Percentiles rank a stretch among this genome's conserved stretches.
Evolutionary conservation across 2,797 vertebrate species (phyloP).

Genomic region (Danio tinwini): DNA sequence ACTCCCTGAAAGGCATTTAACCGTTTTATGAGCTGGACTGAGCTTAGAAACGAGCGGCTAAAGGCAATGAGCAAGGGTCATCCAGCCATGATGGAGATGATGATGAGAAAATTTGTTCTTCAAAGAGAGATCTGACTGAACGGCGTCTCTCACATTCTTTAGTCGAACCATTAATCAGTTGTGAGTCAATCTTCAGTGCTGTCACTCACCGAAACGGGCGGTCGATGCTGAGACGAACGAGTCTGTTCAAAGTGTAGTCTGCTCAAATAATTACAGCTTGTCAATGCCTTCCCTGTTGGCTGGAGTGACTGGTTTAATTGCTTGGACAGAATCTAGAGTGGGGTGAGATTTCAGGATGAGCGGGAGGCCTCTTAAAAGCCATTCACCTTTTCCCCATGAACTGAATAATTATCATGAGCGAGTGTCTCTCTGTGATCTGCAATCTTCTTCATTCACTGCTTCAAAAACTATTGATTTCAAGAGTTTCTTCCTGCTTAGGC

Average conservation of each 20-base stretch:
- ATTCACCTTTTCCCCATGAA: conserved; percentile 42
- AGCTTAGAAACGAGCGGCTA: conserved; percentile 15
- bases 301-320: conserved; percentile 72
- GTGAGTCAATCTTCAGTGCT: conserved; percentile 58
- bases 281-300: conserved; percentile 64
- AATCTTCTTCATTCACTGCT: conserved; percentile 8
- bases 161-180: conserved; percentile 60
- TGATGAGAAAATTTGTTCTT: conserved; percentile 48
- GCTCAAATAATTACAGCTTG: conserved; percentile 75
- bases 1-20: conserved; percentile 32
- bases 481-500: background rate
- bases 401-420: conserved; percentile 18
- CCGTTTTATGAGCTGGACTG: conserved; percentile 27
- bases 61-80: conserved; percentile 18
- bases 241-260: conserved; percentile 67
- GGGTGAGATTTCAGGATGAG: conserved; percentile 57
- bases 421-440: background rate
- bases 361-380: conserved; percentile 49
- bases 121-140: conserved; percentile 45
- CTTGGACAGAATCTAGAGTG: conserved; percentile 65
- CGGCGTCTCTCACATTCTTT: conserved; percentile 51
- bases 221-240: conserved; percentile 64
- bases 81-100: conserved; percentile 40
- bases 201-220: conserved; percentile 57
- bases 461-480: conserved; percentile 19